These are phyloP conservation scores for Okamejei kenojei DNA, from an alignment of 2,797 vertebrate species.

Conservation along the genomic window DNA sequence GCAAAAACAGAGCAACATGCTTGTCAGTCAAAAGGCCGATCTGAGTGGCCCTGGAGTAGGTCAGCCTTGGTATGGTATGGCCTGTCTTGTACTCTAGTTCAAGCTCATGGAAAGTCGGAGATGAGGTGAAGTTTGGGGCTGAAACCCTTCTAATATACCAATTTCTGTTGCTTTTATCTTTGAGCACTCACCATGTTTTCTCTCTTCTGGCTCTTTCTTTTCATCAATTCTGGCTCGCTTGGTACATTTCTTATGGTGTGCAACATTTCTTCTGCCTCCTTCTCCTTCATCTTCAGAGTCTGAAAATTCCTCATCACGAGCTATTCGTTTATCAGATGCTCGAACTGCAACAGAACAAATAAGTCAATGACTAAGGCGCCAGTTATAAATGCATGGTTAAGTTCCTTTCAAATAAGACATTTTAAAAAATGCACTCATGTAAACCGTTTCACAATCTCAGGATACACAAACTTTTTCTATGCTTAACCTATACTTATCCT, in stretches of 20 bases:
- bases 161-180: not conserved
- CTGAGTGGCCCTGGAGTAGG: no score
- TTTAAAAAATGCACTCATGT: not conserved
- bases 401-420: not conserved
- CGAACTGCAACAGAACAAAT: constrained; percentile 60
- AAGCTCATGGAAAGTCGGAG: no score
- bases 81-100: no score
- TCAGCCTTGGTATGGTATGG: no score
- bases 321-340: constrained; percentile 83
- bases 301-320: constrained; percentile 85
- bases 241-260: constrained; percentile 76
- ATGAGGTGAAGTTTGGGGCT: no score
- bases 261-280: constrained; percentile 74
- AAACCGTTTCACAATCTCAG: not conserved
- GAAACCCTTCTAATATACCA: not conserved
- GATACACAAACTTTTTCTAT: no score
- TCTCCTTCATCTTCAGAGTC: constrained; percentile 89
- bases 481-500: no score
- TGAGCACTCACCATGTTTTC: constrained; percentile 67
- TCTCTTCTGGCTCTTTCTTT: constrained; percentile 76
- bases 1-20: no score
- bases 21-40: no score
- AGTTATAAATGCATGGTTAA: not conserved
- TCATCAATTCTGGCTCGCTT: constrained; percentile 79
- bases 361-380: not conserved